Conservation (phyloP, 2,797 vertebrate genomes). For the Eleutherodactylus coqui region DNA sequence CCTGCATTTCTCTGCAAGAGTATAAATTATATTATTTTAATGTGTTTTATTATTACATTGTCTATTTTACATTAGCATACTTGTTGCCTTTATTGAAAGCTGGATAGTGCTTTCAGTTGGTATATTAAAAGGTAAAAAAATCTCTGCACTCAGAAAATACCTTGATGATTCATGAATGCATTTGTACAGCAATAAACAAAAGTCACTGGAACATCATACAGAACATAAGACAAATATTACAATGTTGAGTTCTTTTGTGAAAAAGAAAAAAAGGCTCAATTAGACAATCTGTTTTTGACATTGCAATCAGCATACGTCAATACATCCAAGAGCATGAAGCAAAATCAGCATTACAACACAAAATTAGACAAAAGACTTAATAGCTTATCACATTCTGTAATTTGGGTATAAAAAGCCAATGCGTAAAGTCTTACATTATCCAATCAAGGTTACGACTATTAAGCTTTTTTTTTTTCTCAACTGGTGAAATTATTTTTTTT, state of each 20-base stretch:
- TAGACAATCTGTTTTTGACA: constrained; percentile 46
- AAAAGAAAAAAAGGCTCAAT: neutral
- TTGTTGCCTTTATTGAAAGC: neutral
- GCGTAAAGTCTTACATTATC: constrained; percentile 8
- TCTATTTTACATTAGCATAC: neutral
- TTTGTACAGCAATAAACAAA: constrained; percentile 36
- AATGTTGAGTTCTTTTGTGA: constrained; percentile 37
- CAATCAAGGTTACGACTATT: constrained; percentile 12
- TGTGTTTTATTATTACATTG: neutral
- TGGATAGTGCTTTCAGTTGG: neutral
- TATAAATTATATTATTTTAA: neutral
- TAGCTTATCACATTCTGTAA: constrained; percentile 28
- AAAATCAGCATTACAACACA: constrained; percentile 41
- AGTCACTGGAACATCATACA: constrained; percentile 29
- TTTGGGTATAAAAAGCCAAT: constrained; percentile 1
- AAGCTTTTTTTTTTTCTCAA: neutral
- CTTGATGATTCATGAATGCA: constrained; percentile 42
- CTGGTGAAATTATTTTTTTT: neutral
- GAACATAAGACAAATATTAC: constrained; percentile 46
- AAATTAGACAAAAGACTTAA: constrained; percentile 35
- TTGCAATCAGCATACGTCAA: constrained; percentile 52
- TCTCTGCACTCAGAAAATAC: constrained; percentile 23
- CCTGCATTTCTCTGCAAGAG: too few species aligned
- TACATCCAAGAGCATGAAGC: constrained; percentile 31
- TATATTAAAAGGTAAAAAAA: neutral